Evolutionary conservation across 2,113 vertebrate species (phyloP).

Genomic region (Colaptes auratus): DNA sequence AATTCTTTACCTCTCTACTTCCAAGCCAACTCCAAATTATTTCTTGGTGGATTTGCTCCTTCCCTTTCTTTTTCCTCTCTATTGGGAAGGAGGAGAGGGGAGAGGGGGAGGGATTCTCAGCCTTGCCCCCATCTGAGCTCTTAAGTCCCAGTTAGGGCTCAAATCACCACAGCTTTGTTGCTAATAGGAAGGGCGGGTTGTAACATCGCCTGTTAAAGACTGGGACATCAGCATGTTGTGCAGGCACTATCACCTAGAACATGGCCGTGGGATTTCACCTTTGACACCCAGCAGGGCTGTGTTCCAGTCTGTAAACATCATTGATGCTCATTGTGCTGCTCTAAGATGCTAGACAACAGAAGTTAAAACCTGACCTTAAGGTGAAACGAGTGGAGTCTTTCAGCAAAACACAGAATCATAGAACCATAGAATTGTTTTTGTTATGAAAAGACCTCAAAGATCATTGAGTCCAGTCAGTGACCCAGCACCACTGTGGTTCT

Average conservation of each 20-base stretch:
- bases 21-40: too few relatives aligned
- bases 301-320: background rate
- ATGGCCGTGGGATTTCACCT: background rate
- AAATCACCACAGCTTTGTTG: background rate
- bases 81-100: too few relatives aligned
- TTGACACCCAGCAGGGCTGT: background rate
- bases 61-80: too few relatives aligned
- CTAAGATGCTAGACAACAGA: background rate
- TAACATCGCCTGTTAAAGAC: background rate
- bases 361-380: background rate
- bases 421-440: too few relatives aligned
- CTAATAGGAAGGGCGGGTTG: background rate
- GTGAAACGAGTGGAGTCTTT: background rate
- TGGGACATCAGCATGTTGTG: background rate
- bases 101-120: too few relatives aligned
- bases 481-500: too few relatives aligned
- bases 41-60: too few relatives aligned
- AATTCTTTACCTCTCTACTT: too few relatives aligned
- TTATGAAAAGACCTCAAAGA: too few relatives aligned
- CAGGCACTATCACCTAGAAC: background rate
- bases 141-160: too few relatives aligned
- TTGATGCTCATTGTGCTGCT: background rate
- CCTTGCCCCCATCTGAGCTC: too few relatives aligned
- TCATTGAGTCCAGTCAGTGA: too few relatives aligned
- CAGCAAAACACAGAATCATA: background rate